Base-by-base conservation (phyloP, 2,797 vertebrate species). In the Propithecus perrieri region DNA sequence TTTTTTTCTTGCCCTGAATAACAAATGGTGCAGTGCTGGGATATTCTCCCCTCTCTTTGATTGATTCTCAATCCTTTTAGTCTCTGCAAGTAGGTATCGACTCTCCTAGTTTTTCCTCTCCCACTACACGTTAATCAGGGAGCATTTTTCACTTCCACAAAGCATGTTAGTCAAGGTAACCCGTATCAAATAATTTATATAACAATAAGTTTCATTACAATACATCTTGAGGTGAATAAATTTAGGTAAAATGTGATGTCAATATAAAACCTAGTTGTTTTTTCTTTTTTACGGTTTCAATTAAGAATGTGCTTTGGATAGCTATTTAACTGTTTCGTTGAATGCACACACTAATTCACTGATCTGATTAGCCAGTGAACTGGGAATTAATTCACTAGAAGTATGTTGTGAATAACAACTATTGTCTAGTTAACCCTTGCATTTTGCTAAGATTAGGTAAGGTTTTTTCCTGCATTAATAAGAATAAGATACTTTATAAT, bases 341-440 rank as follows among this genome's bases (percentile, higher is more conserved):
- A 72, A n/a, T 89, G 33, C 24, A 79, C 74, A 83, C 38, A 74
- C 35, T 85, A 85, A 96, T 90, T 85, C 55, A 55, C 67, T 59
- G 4, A 89, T 94, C 67, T 92, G 84, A 94, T 95, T 80, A 97
- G 22, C 65, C 46, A 61, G 12, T 5, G 35, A 79, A 89, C 41
- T 38, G 74, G 33, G 28, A 96, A 95, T 92, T 92, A 92, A 79
- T 94, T 96, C 80, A 75, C 46, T 85, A 17, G n/a, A 88, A 46
- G 46, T 41, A 88, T 18, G 8, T 30, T 63, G 4, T 71, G 72
- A 85, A 87, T 71, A 93, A 46, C 11, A 92, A 92, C 81, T 76
- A 41, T 81, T 91, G 15, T 53, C 38, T 81, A 78, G 35, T 78
- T 88, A 92, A n/a, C 30, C 26, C 26, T 71, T 84, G 35, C 5